phyloP scores from a whole-genome alignment of 2,888 invertebrate species.

The Drosophila parthenogenetica region DNA sequence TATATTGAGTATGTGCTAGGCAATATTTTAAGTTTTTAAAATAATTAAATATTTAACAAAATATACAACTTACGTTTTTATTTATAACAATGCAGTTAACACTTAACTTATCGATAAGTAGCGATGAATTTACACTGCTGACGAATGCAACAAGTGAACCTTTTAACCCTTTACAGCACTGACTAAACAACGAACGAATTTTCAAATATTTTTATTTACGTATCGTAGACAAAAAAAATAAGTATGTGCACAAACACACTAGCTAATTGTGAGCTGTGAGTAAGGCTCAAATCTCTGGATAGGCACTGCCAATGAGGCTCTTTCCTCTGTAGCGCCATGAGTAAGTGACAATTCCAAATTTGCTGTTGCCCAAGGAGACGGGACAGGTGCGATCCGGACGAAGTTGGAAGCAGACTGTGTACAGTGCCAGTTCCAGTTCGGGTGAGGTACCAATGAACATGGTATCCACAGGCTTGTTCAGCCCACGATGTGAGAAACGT shows the following conservation, averaged over 20 bases:
- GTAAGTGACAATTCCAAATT: conserved; percentile 90
- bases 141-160: neutral
- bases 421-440: conserved; percentile 95
- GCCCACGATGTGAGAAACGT: conserved; percentile 89
- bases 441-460: conserved; percentile 95
- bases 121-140: neutral
- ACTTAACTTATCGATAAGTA: neutral
- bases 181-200: neutral
- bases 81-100: no score
- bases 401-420: conserved; percentile 93
- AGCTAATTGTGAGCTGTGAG: conserved; percentile 25
- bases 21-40: no score
- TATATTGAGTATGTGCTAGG: no score
- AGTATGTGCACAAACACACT: conserved; percentile 15
- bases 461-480: conserved; percentile 91
- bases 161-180: neutral
- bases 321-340: conserved; percentile 91
- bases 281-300: conserved; percentile 89
- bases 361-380: conserved; percentile 89
- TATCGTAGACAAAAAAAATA: conserved; percentile 37
- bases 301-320: conserved; percentile 92
- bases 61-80: no score
- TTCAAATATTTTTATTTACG: conserved; percentile 40
- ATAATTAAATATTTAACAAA: no score
- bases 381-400: conserved; percentile 91